A percentile compares a stretch with the other conserved stretches of the same genome.
Conservation (phyloP, 2,797 vertebrate species). For the Chelonia mydas region DNA sequence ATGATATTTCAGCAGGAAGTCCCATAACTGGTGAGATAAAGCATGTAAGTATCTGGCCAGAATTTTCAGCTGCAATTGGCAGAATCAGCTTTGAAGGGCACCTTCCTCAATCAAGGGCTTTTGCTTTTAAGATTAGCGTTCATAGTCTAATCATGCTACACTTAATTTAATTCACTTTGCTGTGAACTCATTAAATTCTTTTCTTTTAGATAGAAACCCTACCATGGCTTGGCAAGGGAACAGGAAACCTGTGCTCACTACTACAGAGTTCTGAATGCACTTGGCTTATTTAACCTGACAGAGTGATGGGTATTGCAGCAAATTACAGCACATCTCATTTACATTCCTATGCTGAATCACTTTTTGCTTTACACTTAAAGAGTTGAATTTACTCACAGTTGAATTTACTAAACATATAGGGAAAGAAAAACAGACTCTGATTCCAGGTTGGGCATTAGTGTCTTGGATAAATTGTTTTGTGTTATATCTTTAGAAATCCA, state of each 20-base stretch:
- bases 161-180: slow-evolving; percentile 80
- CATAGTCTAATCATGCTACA: slow-evolving; percentile 77
- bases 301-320: slow-evolving; percentile 23
- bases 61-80: slow-evolving; percentile 24
- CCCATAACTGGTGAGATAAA: background rate
- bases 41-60: background rate
- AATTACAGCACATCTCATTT: background rate
- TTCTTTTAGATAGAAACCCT: slow-evolving; percentile 77
- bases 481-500: background rate
- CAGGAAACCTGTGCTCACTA: slow-evolving; percentile 57
- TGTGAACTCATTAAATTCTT: slow-evolving; percentile 81
- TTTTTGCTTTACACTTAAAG: slow-evolving; percentile 13
- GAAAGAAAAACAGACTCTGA: background rate
- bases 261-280: slow-evolving; percentile 37
- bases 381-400: background rate
- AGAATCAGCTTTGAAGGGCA: slow-evolving; percentile 35
- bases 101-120: slow-evolving; percentile 67
- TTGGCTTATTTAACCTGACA: slow-evolving; percentile 38
- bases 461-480: background rate
- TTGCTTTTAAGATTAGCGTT: slow-evolving; percentile 77
- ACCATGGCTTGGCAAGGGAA: slow-evolving; percentile 74
- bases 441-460: background rate
- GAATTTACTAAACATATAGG: background rate
- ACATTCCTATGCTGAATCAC: background rate
- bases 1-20: background rate